phyloP scores from a whole-genome alignment of 2,888 invertebrate species.

The Mythimna pallens region DNA sequence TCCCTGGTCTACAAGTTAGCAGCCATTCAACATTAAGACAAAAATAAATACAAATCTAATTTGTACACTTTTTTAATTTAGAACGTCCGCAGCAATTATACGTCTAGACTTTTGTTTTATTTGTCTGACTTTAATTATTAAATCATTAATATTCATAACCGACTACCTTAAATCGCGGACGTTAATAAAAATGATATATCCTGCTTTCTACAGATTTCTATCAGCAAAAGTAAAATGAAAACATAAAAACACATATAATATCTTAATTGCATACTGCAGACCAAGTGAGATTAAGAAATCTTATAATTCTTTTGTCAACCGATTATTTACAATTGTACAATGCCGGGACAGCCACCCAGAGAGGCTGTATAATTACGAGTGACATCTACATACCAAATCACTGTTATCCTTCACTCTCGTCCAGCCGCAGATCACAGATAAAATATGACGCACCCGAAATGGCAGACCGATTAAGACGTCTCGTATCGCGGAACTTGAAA shows the following conservation, averaged over 20 bases:
- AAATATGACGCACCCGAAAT: conserved; percentile 78
- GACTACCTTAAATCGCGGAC: conserved; percentile 40
- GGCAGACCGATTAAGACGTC: conserved; percentile 83
- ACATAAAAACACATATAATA: conserved; percentile 43
- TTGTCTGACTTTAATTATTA: conserved; percentile 43
- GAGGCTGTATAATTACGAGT: conserved; percentile 67
- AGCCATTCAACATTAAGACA: background rate
- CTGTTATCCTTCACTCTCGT: conserved; percentile 74
- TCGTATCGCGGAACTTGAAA: conserved; percentile 80
- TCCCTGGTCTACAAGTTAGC: background rate
- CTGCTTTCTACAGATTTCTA: conserved; percentile 64
- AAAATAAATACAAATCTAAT: conserved; percentile 7
- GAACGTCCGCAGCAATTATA: conserved; percentile 39
- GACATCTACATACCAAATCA: conserved; percentile 80
- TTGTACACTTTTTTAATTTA: conserved; percentile 31
- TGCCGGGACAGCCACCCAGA: conserved; percentile 64
- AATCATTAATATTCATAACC: conserved; percentile 48
- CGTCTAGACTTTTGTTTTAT: conserved; percentile 59
- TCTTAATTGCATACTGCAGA: conserved; percentile 52
- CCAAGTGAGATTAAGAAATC: conserved; percentile 54
- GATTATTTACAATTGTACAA: conserved; percentile 61
- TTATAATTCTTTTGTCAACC: conserved; percentile 64
- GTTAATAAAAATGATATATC: conserved; percentile 45
- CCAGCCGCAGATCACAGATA: conserved; percentile 72
- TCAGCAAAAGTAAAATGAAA: conserved; percentile 35